Conservation (phyloP, 2,113 vertebrate species). For the Bufo gargarizans region DNA sequence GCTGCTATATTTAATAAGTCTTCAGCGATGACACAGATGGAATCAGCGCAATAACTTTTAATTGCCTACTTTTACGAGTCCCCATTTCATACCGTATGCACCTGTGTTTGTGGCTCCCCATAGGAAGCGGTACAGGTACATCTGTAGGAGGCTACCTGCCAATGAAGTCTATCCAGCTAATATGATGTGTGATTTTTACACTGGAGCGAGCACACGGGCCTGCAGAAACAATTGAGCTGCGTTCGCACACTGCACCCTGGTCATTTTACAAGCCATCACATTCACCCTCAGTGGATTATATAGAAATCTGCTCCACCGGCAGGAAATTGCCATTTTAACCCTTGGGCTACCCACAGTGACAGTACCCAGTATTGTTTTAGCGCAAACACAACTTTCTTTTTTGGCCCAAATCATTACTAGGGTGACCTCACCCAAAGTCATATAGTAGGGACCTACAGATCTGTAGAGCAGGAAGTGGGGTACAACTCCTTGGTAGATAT, state of each 20-base stretch:
- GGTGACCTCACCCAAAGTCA: neutral
- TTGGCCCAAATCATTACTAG: neutral
- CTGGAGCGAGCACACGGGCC: neutral
- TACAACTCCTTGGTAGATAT: too few species aligned
- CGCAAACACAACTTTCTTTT: neutral
- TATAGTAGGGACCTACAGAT: neutral
- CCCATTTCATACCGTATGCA: conserved; percentile 16
- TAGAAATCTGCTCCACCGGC: conserved; percentile 21
- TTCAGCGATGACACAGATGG: conserved; percentile 38
- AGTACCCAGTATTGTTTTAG: neutral
- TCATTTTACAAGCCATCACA: conserved; percentile 37
- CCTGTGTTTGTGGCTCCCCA: conserved; percentile 30
- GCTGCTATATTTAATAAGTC: conserved; percentile 33
- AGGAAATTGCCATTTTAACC: conserved; percentile 47
- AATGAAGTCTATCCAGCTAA: conserved; percentile 33
- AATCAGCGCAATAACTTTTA: conserved; percentile 36
- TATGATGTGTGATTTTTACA: conserved; percentile 48
- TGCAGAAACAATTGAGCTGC: conserved; percentile 38
- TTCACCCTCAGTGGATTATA: conserved; percentile 22
- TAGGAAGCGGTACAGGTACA: conserved; percentile 20
- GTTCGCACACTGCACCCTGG: conserved; percentile 18
- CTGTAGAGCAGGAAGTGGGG: too few species aligned
- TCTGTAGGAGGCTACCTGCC: conserved; percentile 36
- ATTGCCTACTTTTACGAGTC: conserved; percentile 30
- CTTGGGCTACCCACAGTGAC: neutral